These are phyloP conservation scores for Encarsia formosa DNA, from an alignment of 2,888 invertebrate species.

Conservation along the genomic window DNA sequence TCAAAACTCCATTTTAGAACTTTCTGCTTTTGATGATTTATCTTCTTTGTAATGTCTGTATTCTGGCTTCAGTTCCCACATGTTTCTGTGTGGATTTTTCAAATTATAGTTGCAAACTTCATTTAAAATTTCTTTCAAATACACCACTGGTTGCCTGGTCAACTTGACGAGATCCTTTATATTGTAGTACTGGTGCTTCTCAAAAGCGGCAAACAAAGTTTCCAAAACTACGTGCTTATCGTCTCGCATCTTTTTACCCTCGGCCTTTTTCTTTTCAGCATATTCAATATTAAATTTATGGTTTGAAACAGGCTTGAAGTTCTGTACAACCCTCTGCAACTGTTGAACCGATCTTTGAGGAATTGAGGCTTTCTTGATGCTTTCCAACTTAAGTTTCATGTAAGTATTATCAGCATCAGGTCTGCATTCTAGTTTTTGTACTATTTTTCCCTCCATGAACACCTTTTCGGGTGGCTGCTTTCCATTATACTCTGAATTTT, in stretches of 20 bases:
- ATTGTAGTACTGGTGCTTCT: conserved; percentile 99
- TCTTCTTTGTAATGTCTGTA: conserved; percentile 92
- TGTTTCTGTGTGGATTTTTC: conserved; percentile 97
- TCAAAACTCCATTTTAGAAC: too few relatives aligned
- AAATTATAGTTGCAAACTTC: conserved; percentile 97
- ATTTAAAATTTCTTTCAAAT: conserved; percentile 94
- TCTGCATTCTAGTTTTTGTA: conserved; percentile 92
- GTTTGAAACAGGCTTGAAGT: conserved; percentile 89
- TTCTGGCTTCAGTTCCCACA: conserved; percentile 99
- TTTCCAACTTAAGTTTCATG: conserved; percentile 84
- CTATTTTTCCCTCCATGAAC: conserved; percentile 89
- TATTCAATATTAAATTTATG: conserved; percentile 93
- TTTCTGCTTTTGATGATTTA: conserved; percentile 57
- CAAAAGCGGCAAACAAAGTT: conserved; percentile 95
- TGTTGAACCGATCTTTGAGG: conserved; percentile 84
- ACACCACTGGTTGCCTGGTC: conserved; percentile 90
- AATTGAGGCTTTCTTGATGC: conserved; percentile 80
- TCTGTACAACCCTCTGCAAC: conserved; percentile 80
- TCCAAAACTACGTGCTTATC: conserved; percentile 95
- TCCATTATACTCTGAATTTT: too few relatives aligned
- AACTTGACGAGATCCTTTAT: conserved; percentile 92
- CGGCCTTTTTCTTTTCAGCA: conserved; percentile 84
- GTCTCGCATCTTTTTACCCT: conserved; percentile 92
- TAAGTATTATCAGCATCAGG: conserved; percentile 85
- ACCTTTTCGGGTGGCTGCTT: conserved; percentile 81